These are phyloP conservation scores for Tolmerus cingulatus DNA, from an alignment of 2,888 invertebrate species.

Conservation along the genomic window DNA sequence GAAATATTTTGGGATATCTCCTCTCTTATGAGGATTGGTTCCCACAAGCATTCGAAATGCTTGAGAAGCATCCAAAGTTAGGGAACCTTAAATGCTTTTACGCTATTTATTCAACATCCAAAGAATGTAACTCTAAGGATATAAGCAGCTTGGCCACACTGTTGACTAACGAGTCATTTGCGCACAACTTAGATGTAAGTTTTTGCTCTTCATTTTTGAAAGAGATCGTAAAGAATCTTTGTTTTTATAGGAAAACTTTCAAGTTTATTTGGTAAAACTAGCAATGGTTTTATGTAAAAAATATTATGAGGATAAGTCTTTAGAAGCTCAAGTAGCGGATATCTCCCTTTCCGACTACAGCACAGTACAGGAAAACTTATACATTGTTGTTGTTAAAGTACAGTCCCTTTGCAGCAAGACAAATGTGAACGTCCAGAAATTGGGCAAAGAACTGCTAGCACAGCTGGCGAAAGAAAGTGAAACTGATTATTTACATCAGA, in stretches of 20 bases:
- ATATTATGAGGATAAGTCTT: neutral
- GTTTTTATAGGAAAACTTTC: conserved; percentile 54
- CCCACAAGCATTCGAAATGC: conserved; percentile 56
- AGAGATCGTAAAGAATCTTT: neutral
- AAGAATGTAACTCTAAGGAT: conserved; percentile 52
- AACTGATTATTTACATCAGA: conserved; percentile 54
- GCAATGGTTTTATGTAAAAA: conserved; percentile 53
- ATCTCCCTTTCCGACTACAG: conserved; percentile 28
- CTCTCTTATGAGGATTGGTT: conserved; percentile 59
- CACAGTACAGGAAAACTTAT: conserved; percentile 53
- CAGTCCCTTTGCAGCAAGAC: conserved; percentile 53
- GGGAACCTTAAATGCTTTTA: conserved; percentile 60
- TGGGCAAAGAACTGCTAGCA: conserved; percentile 51
- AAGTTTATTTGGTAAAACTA: conserved; percentile 56
- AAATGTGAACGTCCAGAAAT: conserved; percentile 45
- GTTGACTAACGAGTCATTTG: conserved; percentile 54
- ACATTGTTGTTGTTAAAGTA: conserved; percentile 57
- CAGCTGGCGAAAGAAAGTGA: conserved; percentile 51
- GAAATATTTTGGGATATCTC: conserved; percentile 60
- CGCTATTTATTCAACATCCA: conserved; percentile 56
- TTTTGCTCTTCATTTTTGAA: neutral
- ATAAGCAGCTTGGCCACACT: conserved; percentile 54
- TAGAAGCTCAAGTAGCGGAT: conserved; percentile 44
- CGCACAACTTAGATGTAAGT: conserved; percentile 54
- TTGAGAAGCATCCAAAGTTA: conserved; percentile 56